A percentile compares a stretch with the other conserved stretches of the same genome.
Conservation (phyloP, 2,888 invertebrate species). For the Perdita meconis region DNA sequence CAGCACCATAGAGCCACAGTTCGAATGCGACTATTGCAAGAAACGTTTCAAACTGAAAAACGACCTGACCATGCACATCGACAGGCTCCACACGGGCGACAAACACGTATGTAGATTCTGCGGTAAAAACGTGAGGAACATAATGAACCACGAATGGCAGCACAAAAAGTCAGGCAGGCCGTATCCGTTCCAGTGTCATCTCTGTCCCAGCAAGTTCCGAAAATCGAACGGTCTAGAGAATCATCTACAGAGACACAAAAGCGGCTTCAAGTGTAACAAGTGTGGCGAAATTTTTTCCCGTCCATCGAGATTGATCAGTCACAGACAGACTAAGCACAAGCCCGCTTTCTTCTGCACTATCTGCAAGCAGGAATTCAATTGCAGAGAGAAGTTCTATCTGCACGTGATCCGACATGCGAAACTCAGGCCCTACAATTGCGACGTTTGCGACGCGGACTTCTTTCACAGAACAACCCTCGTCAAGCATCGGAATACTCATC, state of each 20-base stretch:
- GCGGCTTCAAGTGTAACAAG: conserved; percentile 54
- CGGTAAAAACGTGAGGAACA: conserved; percentile 63
- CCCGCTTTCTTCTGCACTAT: conserved; percentile 63
- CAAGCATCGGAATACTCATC: conserved; percentile 74
- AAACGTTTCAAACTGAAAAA: conserved; percentile 67
- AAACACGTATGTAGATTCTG: conserved; percentile 66
- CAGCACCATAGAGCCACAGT: conserved; percentile 58
- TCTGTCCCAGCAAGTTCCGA: conserved; percentile 65
- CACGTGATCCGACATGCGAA: conserved; percentile 77
- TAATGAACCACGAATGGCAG: conserved; percentile 65
- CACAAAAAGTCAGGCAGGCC: conserved; percentile 55
- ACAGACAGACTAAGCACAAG: conserved; percentile 66
- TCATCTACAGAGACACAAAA: conserved; percentile 64
- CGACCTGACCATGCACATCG: conserved; percentile 67
- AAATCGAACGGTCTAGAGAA: conserved; percentile 62
- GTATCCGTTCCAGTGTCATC: conserved; percentile 54
- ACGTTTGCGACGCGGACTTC: conserved; percentile 74
- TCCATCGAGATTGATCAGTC: conserved; percentile 60
- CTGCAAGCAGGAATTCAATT: conserved; percentile 70
- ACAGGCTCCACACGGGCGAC: conserved; percentile 54
- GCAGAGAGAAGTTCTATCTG: conserved; percentile 72
- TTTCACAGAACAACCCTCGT: conserved; percentile 74
- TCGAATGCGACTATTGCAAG: conserved; percentile 63
- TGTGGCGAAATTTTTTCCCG: conserved; percentile 21
- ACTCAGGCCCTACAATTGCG: conserved; percentile 76